phyloP scores from a whole-genome alignment of 1,140 invertebrate genomes.

The Stegodyphus mimosarum region DNA sequence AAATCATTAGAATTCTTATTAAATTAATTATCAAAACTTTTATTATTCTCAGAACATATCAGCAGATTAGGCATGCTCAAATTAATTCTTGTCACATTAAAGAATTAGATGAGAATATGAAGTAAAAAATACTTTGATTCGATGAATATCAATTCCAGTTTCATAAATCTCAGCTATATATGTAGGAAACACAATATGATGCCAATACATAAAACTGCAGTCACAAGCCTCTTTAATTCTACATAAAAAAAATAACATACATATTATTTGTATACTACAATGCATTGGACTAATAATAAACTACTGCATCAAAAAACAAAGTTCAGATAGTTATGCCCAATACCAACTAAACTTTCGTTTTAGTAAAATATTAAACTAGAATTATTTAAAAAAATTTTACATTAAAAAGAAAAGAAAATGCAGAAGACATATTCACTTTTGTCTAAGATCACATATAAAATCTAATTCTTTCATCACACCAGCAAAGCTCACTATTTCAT shows the following conservation, averaged over 20 bases:
- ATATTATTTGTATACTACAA: too few species aligned
- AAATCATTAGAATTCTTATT: too few species aligned
- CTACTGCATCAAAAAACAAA: too few species aligned
- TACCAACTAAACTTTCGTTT: too few species aligned
- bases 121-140: conserved; percentile 70
- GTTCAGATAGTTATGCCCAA: too few species aligned
- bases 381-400: too few species aligned
- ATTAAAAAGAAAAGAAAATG: too few species aligned
- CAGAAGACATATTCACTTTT: conserved; percentile 66
- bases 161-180: conserved; percentile 80
- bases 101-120: background rate
- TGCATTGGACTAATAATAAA: background rate
- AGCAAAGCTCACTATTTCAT: conserved; percentile 65
- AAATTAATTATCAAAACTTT: too few species aligned
- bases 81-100: too few species aligned
- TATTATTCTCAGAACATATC: too few species aligned
- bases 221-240: conserved; percentile 75
- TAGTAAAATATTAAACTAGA: too few species aligned
- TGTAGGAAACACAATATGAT: conserved; percentile 79
- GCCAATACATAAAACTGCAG: conserved; percentile 85
- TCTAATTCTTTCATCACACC: conserved; percentile 75
- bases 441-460: conserved; percentile 73
- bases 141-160: conserved; percentile 74
- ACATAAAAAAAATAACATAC: conserved; percentile 16
- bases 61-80: too few species aligned